These are phyloP conservation scores for Hirtodrosophila trivittata DNA, from an alignment of 2,888 invertebrate genomes.

Conservation along the genomic window DNA sequence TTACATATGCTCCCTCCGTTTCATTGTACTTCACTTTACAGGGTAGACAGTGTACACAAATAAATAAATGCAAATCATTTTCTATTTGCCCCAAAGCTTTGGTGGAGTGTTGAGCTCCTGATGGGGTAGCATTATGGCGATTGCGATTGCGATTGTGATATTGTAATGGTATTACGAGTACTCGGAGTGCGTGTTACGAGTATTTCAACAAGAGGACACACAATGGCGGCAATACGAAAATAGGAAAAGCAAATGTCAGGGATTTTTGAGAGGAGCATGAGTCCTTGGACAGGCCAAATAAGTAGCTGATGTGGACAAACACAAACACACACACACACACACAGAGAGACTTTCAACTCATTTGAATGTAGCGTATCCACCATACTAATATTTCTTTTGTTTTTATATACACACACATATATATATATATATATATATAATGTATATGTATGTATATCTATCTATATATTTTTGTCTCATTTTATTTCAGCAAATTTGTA, in stretches of 20 bases:
- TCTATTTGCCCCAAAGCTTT: constrained; percentile 19
- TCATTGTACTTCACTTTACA: not conserved
- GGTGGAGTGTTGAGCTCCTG: constrained; percentile 50
- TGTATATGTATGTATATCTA: too few relatives aligned
- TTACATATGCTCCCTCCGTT: too few relatives aligned
- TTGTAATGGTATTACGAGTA: constrained; percentile 44
- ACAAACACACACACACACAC: not conserved
- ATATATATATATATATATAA: not conserved
- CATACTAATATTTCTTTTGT: not conserved
- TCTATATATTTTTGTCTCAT: constrained; percentile 19
- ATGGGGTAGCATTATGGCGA: constrained; percentile 31
- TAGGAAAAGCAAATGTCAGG: constrained; percentile 21
- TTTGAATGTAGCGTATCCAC: constrained; percentile 45
- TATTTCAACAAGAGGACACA: constrained; percentile 2
- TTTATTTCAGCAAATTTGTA: constrained; percentile 76
- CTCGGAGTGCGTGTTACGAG: constrained; percentile 21
- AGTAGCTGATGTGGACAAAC: constrained; percentile 31
- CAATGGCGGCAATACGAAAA: not conserved
- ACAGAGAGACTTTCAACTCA: constrained; percentile 35
- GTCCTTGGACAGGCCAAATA: constrained; percentile 49
- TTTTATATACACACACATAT: not conserved
- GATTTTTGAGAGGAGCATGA: not conserved
- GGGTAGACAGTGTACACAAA: constrained; percentile 19
- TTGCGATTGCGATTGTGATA: constrained; percentile 34
- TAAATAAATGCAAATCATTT: constrained; percentile 76